Percentiles rank a stretch among this genome's conserved stretches.
phyloP scores from a whole-genome alignment of 2,888 invertebrate species.

The Pilophorus perplexus region DNA sequence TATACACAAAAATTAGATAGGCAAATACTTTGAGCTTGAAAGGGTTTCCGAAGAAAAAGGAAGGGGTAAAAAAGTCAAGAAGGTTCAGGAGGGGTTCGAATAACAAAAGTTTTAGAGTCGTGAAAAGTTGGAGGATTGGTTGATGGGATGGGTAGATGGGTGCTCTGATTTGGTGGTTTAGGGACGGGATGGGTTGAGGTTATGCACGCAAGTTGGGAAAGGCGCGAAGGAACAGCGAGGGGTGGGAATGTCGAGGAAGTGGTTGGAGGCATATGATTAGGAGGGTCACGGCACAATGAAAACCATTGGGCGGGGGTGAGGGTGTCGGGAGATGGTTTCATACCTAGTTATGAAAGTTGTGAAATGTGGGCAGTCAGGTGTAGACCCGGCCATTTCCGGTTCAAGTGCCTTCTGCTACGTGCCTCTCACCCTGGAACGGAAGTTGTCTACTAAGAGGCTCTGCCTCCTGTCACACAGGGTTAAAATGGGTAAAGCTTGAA shows the following conservation, averaged over 20 bases:
- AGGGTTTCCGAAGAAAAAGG: not conserved
- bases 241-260: too few species aligned
- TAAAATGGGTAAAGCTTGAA: too few species aligned
- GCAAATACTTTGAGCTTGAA: not conserved
- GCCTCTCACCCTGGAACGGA: not conserved
- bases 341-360: slow-evolving; percentile 20
- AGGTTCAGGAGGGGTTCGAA: not conserved
- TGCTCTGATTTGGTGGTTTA: too few species aligned
- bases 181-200: not conserved
- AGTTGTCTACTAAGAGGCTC: slow-evolving; percentile 13
- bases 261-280: slow-evolving; percentile 12
- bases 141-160: not conserved
- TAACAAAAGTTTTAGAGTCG: slow-evolving; percentile 19
- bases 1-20: slow-evolving; percentile 1
- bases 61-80: too few species aligned
- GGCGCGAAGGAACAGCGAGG: not conserved
- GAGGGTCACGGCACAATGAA: slow-evolving; percentile 5
- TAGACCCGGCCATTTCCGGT: slow-evolving; percentile 11
- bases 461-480: too few species aligned
- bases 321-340: not conserved
- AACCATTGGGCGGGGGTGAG: too few species aligned
- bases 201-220: slow-evolving; percentile 11
- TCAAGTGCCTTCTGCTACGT: not conserved
- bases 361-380: slow-evolving; percentile 22
- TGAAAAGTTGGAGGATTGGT: not conserved